A percentile compares a stretch with the other conserved stretches of the same genome.
Conservation (phyloP, 1,140 invertebrate species). For the Drosophila miranda region DNA sequence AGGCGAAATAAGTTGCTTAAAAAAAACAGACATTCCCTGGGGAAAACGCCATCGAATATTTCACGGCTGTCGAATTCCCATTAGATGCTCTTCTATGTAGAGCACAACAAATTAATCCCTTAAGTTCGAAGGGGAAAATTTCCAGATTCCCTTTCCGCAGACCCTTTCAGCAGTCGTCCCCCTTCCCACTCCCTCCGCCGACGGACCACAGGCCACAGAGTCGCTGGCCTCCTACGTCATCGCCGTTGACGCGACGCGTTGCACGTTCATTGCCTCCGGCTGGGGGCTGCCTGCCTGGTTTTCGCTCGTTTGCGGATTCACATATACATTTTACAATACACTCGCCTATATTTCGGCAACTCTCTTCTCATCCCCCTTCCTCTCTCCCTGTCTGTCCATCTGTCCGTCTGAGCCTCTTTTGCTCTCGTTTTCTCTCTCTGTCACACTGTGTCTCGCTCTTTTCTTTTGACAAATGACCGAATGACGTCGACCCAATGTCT, state of each 20-base stretch:
- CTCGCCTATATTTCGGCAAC: neutral
- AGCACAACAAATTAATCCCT: too few relatives aligned
- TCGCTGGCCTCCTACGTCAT: slow-evolving; percentile 1
- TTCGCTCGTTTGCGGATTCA: slow-evolving; percentile 22
- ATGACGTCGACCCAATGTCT: slow-evolving; percentile 53
- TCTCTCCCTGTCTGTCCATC: slow-evolving; percentile 3
- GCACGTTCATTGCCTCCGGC: slow-evolving; percentile 12
- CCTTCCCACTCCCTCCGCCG: neutral
- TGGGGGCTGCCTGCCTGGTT: slow-evolving; percentile 1
- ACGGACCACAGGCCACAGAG: neutral
- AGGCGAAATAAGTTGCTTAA: too few relatives aligned
- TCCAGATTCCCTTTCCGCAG: too few relatives aligned
- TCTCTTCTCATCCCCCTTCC: neutral
- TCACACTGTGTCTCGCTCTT: slow-evolving; percentile 1
- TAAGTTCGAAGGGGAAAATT: too few relatives aligned
- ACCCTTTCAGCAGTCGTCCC: neutral
- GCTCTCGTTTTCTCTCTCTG: slow-evolving; percentile 2
- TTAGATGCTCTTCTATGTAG: too few relatives aligned
- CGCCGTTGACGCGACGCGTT: neutral
- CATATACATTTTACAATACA: neutral
- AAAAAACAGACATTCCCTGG: too few relatives aligned
- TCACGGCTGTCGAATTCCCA: too few relatives aligned
- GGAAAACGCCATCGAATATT: too few relatives aligned
- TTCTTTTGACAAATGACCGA: slow-evolving; percentile 51
- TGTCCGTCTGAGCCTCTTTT: slow-evolving; percentile 24